Conservation (phyloP, 2,888 invertebrate genomes). For the Scaeva pyrastri region DNA sequence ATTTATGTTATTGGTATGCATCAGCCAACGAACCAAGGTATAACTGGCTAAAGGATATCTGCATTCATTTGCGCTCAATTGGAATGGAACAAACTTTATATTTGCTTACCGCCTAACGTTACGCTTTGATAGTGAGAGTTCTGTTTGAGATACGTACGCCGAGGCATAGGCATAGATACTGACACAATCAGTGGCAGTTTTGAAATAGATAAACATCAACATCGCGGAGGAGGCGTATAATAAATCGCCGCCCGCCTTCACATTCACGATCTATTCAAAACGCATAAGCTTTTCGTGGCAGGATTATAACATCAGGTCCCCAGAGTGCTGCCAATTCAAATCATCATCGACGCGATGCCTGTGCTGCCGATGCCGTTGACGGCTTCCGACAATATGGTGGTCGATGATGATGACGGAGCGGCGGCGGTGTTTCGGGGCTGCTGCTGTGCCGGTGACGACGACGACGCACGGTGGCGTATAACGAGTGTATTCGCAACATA, state of each 20-base stretch:
- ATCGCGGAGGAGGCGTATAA: slow-evolving; percentile 58
- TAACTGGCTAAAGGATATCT: slow-evolving; percentile 28
- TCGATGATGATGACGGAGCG: too few relatives aligned
- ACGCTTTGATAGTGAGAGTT: not conserved
- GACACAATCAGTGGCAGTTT: not conserved
- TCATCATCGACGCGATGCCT: slow-evolving; percentile 15
- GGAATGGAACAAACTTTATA: slow-evolving; percentile 60
- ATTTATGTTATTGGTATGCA: not conserved
- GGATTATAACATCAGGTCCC: slow-evolving; percentile 61
- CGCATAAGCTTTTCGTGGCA: slow-evolving; percentile 51
- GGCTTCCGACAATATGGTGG: not conserved
- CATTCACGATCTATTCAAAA: slow-evolving; percentile 64
- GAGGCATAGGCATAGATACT: not conserved
- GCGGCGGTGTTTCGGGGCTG: too few relatives aligned
- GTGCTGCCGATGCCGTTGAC: not conserved
- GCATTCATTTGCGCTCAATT: slow-evolving; percentile 59
- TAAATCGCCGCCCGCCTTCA: slow-evolving; percentile 42
- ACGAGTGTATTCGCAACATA: not conserved
- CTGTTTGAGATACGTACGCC: not conserved
- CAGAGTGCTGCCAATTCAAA: slow-evolving; percentile 57
- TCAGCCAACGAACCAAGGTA: too few relatives aligned
- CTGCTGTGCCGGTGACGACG: not conserved
- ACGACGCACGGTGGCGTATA: not conserved
- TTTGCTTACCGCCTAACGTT: slow-evolving; percentile 10
- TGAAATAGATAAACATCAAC: slow-evolving; percentile 47